Evolutionary conservation across 2,113 vertebrate species (phyloP).

Genomic region (Vanacampus margaritifer): DNA sequence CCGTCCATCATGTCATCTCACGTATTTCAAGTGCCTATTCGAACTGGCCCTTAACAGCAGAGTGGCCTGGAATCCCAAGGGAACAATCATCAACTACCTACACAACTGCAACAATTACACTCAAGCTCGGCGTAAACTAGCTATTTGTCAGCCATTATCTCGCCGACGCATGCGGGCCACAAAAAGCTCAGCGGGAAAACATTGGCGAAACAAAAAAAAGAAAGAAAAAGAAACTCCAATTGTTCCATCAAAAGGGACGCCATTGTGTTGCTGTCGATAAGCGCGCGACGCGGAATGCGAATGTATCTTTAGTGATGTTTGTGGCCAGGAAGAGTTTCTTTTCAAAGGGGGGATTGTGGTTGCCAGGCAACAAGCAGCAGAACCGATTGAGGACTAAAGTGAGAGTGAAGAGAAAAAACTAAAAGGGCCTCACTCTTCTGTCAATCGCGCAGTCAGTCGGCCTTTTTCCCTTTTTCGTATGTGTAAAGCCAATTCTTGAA

Average conservation of each 20-base stretch:
- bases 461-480: slow-evolving; percentile 31
- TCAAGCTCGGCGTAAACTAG: slow-evolving; percentile 28
- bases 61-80: slow-evolving; percentile 19
- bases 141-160: slow-evolving; percentile 44
- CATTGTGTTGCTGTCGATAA: slow-evolving; percentile 55
- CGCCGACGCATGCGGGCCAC: slow-evolving; percentile 33
- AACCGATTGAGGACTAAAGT: slow-evolving; percentile 66
- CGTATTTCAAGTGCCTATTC: slow-evolving; percentile 16
- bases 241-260: slow-evolving; percentile 49
- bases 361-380: slow-evolving; percentile 77
- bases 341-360: slow-evolving; percentile 69
- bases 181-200: slow-evolving; percentile 18
- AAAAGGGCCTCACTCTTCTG: slow-evolving; percentile 31
- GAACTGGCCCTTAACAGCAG: slow-evolving; percentile 7
- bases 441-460: slow-evolving; percentile 6
- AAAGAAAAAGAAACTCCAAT: slow-evolving; percentile 15
- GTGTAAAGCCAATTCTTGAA: slow-evolving; percentile 38
- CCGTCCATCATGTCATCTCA: slow-evolving; percentile 11
- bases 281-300: slow-evolving; percentile 52
- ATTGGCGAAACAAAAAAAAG: slow-evolving; percentile 13
- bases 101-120: slow-evolving; percentile 27
- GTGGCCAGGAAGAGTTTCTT: slow-evolving; percentile 61
- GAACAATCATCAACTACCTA: slow-evolving; percentile 28
- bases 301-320: slow-evolving; percentile 72
- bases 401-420: slow-evolving; percentile 51